Conservation (phyloP, 53 echinoderm and acorn worm genomes). For the Crossaster papposus region DNA sequence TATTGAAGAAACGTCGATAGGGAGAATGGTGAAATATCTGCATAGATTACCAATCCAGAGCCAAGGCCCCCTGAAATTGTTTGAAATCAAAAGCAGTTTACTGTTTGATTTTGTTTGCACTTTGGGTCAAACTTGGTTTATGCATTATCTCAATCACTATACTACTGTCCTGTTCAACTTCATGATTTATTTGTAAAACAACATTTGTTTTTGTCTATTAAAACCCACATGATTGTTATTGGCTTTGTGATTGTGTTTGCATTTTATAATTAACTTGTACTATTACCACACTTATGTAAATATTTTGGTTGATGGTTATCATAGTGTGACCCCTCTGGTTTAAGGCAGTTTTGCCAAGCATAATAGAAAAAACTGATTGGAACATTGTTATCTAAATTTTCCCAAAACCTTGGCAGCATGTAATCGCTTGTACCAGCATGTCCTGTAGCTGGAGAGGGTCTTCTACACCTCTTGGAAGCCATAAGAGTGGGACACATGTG, state of each 20-base stretch:
- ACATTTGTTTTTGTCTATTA: neutral
- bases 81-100: conserved; percentile 28
- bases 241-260: conserved; percentile 4
- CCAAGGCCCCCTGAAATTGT: neutral
- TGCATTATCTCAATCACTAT: conserved; percentile 6
- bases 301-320: neutral
- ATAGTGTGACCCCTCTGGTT: neutral
- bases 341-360: conserved; percentile 1
- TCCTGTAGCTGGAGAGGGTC: neutral
- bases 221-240: conserved; percentile 2
- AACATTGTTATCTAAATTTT: conserved; percentile 13
- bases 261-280: conserved; percentile 21
- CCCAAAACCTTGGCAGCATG: conserved; percentile 10
- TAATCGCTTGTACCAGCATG: conserved; percentile 3
- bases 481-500: neutral
- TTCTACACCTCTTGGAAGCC: conserved; percentile 29
- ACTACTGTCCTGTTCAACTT: neutral
- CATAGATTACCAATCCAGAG: conserved; percentile 19
- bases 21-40: too few relatives aligned
- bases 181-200: conserved; percentile 5
- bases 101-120: neutral
- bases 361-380: neutral
- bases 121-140: too few relatives aligned
- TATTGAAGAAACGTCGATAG: too few relatives aligned
- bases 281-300: neutral